Conservation (phyloP, 37 sponge, comb jelly and placozoan genomes). For the Halichondria panicea region DNA sequence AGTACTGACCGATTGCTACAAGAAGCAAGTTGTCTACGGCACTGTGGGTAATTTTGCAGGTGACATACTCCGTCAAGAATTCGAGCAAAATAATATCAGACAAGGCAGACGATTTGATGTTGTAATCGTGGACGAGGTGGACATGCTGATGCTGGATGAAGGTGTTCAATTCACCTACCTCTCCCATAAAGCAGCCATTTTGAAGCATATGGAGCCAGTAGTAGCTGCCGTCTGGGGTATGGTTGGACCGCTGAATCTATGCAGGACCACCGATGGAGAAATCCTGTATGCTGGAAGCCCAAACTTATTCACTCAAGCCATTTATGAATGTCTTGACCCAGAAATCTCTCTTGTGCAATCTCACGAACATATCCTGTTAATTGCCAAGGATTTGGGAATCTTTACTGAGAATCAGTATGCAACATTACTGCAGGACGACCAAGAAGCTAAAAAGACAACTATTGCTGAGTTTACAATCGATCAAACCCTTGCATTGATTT, state of each 20-base stretch:
- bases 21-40: slow-evolving; percentile 13
- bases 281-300: slow-evolving; percentile 15
- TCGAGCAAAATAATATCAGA: slow-evolving; percentile 1
- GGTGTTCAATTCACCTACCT: slow-evolving; percentile 44
- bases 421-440: not conserved
- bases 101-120: not conserved
- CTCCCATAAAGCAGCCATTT: slow-evolving; percentile 7
- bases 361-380: not conserved
- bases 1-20: slow-evolving; percentile 1
- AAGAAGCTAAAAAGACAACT: not conserved
- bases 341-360: not conserved
- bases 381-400: not conserved
- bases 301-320: not conserved
- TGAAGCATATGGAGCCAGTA: slow-evolving; percentile 26
- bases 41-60: slow-evolving; percentile 6
- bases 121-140: slow-evolving; percentile 23
- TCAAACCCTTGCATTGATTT: not conserved
- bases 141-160: slow-evolving; percentile 35
- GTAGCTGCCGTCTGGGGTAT: slow-evolving; percentile 6
- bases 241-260: not conserved
- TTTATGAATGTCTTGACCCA: not conserved
- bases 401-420: not conserved
- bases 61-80: slow-evolving; percentile 34
- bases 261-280: not conserved
- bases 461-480: not conserved